phyloP scores from a whole-genome alignment of 2,113 vertebrate genomes.

The Columba janthina region DNA sequence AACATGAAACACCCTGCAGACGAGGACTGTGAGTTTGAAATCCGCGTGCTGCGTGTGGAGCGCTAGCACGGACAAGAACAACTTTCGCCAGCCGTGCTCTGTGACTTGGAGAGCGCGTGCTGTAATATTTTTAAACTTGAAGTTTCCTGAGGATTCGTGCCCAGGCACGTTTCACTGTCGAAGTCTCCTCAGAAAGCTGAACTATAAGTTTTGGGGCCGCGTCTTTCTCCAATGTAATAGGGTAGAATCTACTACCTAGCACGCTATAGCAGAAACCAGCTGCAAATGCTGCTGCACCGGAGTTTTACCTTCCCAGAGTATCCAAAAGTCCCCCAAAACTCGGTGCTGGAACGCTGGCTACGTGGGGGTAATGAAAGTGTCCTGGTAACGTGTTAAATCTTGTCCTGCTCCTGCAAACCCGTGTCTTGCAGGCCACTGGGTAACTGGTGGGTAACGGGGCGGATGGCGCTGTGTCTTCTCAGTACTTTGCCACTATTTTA shows the following conservation, averaged over 20 bases:
- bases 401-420: neutral
- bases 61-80: neutral
- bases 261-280: neutral
- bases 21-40: neutral
- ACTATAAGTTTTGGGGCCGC: accelerated
- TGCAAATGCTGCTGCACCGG: neutral
- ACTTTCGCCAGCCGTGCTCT: neutral
- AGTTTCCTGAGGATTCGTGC: neutral
- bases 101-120: neutral
- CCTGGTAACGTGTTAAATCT: accelerated
- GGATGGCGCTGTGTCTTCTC: neutral
- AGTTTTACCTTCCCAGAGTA: neutral
- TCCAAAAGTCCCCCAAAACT: neutral
- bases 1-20: neutral
- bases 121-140: neutral
- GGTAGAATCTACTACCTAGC: neutral
- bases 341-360: neutral
- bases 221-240: neutral
- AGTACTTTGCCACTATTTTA: too few species aligned
- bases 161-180: neutral
- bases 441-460: neutral
- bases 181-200: neutral
- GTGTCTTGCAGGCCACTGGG: neutral
- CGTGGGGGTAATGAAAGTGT: accelerated
- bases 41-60: neutral